phyloP scores from a whole-genome alignment of 2,888 invertebrate genomes.

The Tenodera sinensis region DNA sequence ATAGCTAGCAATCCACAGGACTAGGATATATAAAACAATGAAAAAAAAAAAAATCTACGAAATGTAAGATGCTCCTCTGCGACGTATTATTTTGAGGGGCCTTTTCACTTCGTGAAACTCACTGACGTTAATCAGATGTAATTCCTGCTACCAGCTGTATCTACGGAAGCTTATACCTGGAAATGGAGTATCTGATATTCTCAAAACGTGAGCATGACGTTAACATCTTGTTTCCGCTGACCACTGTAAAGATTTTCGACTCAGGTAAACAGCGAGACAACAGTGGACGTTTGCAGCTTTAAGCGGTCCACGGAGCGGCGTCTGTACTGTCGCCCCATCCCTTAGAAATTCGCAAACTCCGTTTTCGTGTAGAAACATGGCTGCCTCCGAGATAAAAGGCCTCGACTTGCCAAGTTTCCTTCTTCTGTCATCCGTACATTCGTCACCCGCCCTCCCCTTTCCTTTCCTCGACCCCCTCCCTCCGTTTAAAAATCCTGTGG shows the following conservation, averaged over 20 bases:
- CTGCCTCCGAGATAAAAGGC: slow-evolving; percentile 25
- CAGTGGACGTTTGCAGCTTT: neutral
- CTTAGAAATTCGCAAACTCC: slow-evolving; percentile 10
- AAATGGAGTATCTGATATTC: too few relatives aligned
- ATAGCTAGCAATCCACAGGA: too few relatives aligned
- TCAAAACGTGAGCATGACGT: too few relatives aligned
- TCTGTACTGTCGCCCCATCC: neutral
- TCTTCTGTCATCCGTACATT: neutral
- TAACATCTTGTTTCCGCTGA: too few relatives aligned
- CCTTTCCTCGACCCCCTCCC: neutral
- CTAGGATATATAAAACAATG: too few relatives aligned
- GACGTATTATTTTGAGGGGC: too few relatives aligned
- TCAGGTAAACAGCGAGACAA: neutral
- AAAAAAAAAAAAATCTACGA: too few relatives aligned
- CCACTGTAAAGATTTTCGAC: neutral
- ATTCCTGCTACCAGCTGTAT: too few relatives aligned
- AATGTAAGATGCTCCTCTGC: too few relatives aligned
- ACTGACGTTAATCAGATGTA: too few relatives aligned
- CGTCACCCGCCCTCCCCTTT: neutral
- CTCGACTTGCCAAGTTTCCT: slow-evolving; percentile 25
- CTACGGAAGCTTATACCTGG: too few relatives aligned
- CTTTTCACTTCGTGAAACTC: too few relatives aligned
- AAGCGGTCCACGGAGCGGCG: neutral
- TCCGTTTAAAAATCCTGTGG: neutral
- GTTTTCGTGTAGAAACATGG: slow-evolving; percentile 17